phyloP scores from a whole-genome alignment of 92 coral and sea anemone species.

The Parazoanthus atlanticus region DNA sequence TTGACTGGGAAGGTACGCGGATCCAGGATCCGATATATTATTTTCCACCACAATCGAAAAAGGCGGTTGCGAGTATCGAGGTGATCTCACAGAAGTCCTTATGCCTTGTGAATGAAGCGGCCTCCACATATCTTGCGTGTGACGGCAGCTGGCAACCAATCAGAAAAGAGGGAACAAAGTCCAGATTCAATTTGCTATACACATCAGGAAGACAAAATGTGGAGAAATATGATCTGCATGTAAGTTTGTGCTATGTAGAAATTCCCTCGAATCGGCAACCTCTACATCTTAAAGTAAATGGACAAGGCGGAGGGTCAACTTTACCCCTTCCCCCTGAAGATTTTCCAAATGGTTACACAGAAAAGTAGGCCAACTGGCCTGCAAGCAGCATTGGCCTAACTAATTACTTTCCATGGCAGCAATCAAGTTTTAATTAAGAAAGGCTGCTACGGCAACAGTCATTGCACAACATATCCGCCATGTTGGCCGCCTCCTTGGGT shows the following conservation, averaged over 20 bases:
- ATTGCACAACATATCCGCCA: no score
- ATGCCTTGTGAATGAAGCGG: constrained; percentile 27
- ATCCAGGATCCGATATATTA: background rate
- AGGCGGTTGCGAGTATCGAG: background rate
- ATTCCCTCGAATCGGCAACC: no score
- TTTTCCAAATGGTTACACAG: no score
- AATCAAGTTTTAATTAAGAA: no score
- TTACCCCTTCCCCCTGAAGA: no score
- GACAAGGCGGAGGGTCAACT: no score
- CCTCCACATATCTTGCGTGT: constrained; percentile 11
- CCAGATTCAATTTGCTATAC: background rate
- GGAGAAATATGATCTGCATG: background rate
- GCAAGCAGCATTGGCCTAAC: no score
- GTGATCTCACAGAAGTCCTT: background rate
- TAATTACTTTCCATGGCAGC: no score
- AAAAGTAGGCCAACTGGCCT: no score
- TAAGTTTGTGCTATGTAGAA: background rate
- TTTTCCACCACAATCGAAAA: background rate
- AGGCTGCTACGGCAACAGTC: no score
- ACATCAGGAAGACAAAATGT: background rate
- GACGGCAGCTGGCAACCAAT: constrained; percentile 22
- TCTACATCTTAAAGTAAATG: no score
- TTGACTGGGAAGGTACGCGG: background rate
- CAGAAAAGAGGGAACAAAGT: background rate
- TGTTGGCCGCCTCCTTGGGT: no score